phyloP scores from a whole-genome alignment of 2,113 vertebrate genomes.

The Pygoscelis antarcticus region DNA sequence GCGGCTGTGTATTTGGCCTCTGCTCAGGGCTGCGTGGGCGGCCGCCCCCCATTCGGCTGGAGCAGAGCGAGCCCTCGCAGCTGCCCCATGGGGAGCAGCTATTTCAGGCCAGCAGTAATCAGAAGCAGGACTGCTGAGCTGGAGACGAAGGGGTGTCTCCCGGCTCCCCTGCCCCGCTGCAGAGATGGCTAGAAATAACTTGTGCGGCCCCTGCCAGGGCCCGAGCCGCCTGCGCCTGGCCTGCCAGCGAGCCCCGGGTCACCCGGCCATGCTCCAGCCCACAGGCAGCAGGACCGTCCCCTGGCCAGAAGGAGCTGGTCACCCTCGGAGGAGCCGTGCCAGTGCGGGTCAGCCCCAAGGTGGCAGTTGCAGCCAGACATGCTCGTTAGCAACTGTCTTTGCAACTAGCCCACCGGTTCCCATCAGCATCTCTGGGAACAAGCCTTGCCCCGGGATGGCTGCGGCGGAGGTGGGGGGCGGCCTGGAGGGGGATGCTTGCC shows the following conservation, averaged over 20 bases:
- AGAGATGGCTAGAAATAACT: background rate
- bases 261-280: background rate
- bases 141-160: background rate
- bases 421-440: background rate
- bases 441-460: background rate
- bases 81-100: background rate
- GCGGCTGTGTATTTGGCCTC: background rate
- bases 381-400: background rate
- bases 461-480: background rate
- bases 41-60: accelerated
- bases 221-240: accelerated
- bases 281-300: background rate
- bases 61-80: background rate
- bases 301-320: background rate
- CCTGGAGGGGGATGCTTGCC: background rate
- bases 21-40: background rate
- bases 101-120: background rate
- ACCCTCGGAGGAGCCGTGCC: background rate
- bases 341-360: accelerated
- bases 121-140: background rate
- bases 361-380: accelerated
- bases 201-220: background rate
- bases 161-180: background rate
- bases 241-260: background rate
- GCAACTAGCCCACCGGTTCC: background rate